Evolutionary conservation across 2,113 vertebrate genomes (phyloP).

Genomic region (Strigops habroptila): DNA sequence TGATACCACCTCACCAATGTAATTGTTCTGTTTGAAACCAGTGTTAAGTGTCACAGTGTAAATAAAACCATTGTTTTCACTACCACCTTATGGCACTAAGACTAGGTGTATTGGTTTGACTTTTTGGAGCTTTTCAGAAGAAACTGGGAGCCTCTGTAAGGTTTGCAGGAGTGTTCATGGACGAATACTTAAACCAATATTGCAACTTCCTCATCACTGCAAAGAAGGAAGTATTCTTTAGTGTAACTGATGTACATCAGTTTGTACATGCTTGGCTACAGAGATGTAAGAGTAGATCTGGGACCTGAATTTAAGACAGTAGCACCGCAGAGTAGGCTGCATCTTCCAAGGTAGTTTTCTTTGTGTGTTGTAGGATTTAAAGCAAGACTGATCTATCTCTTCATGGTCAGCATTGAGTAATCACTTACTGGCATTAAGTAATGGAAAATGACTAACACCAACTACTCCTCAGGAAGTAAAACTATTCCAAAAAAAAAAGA

Average conservation of each 20-base stretch:
- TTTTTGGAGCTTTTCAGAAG: background rate
- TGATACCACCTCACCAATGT: constrained; percentile 10
- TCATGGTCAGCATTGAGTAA: background rate
- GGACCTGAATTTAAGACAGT: background rate
- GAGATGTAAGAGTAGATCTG: background rate
- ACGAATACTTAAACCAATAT: background rate
- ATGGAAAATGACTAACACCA: background rate
- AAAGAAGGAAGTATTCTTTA: background rate
- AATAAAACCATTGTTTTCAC: constrained; percentile 35
- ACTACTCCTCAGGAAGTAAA: background rate
- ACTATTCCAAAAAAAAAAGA: background rate
- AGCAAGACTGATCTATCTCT: background rate
- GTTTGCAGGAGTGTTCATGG: background rate
- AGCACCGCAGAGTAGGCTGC: background rate
- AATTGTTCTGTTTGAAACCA: constrained; percentile 19
- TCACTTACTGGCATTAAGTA: background rate
- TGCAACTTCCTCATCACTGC: background rate
- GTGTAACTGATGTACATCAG: background rate
- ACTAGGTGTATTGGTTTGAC: background rate
- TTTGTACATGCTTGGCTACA: background rate
- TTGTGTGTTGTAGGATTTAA: background rate
- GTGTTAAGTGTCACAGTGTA: background rate
- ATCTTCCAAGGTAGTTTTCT: background rate
- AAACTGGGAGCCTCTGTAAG: background rate
- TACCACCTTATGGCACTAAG: background rate